Base-by-base conservation (phyloP, 2,797 vertebrate species). In the Diplodus sargus region DNA sequence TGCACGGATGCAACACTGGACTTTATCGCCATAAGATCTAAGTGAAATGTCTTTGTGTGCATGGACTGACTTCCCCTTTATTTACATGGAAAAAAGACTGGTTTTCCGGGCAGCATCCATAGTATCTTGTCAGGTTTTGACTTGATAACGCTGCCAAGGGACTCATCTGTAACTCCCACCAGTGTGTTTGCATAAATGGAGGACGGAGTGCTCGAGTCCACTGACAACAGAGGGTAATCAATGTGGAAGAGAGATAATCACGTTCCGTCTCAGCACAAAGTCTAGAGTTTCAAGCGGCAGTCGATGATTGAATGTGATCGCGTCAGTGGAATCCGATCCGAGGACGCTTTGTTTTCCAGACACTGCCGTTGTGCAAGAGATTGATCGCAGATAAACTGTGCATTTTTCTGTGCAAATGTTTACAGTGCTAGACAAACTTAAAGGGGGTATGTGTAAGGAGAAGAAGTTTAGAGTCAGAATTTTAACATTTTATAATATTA, bases 101-200 rank as follows among this genome's bases (percentile, higher is more conserved):
- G 25, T 34, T 34, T 70, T 78, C 72, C 22, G 0, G 3, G 51
- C 74, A 76, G 60, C 58, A 63, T 72, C 45, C 4, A 10, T 7
- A 7, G 76, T 52, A 84, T 81, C 78, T 47, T 68, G 54, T 89
- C 82, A 87, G 60, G 48, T 64, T 43, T 72, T 69, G 66, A 82
- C 63, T 39, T 59, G n/a, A 77, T 78, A 10, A 62, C 58, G 18
- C 43, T 68, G 28, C 56, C 28, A 49, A 9, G 58, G 23, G 53
- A 57, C 15, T 25, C 42, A 5, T 57, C 53, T 45, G 64, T 72
- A 66, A 65, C 82, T 65, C 18, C 23, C 18, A 28, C 15, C 62
- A 13, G 54, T 61, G 54, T 85, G 79, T 87, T 88, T 82, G 61
- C 65, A 43, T 70, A 71, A 83, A 79, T 58, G 39, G 22, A 34